Percentiles rank a stretch among this genome's conserved stretches.
Conservation (phyloP, 2,888 invertebrate species). For the Anthoptus insignis region DNA sequence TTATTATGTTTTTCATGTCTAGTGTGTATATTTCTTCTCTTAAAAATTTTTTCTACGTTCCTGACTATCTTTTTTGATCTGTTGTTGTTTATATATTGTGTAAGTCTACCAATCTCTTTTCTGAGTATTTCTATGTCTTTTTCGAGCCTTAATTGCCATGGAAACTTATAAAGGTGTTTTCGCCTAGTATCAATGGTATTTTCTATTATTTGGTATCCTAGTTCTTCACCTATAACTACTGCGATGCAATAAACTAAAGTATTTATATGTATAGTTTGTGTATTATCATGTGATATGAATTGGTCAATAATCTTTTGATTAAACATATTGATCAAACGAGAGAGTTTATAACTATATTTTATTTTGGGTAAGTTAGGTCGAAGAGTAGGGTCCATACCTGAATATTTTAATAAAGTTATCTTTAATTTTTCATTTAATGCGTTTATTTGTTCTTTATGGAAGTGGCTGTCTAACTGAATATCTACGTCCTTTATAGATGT, state of each 20-base stretch:
- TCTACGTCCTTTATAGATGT: background rate
- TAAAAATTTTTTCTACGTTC: slow-evolving; percentile 36
- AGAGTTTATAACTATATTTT: slow-evolving; percentile 11
- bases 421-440: background rate
- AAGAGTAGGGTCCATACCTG: slow-evolving; percentile 5
- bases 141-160: slow-evolving; percentile 43
- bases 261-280: slow-evolving; percentile 26
- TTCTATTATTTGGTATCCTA: slow-evolving; percentile 36
- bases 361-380: slow-evolving; percentile 29
- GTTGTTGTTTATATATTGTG: slow-evolving; percentile 44
- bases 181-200: background rate
- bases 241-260: slow-evolving; percentile 43
- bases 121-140: slow-evolving; percentile 41
- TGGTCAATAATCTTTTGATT: slow-evolving; percentile 11
- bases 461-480: background rate
- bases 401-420: background rate
- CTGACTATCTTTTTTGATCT: slow-evolving; percentile 40
- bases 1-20: slow-evolving; percentile 40
- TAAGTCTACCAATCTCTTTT: slow-evolving; percentile 41
- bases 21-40: slow-evolving; percentile 25
- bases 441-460: background rate
- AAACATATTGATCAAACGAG: slow-evolving; percentile 7
- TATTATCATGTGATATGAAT: slow-evolving; percentile 7
- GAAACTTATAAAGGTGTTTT: slow-evolving; percentile 26
- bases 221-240: slow-evolving; percentile 28